Conservation (phyloP, 2,797 vertebrate species). For the Amblyopsis hoosieri region DNA sequence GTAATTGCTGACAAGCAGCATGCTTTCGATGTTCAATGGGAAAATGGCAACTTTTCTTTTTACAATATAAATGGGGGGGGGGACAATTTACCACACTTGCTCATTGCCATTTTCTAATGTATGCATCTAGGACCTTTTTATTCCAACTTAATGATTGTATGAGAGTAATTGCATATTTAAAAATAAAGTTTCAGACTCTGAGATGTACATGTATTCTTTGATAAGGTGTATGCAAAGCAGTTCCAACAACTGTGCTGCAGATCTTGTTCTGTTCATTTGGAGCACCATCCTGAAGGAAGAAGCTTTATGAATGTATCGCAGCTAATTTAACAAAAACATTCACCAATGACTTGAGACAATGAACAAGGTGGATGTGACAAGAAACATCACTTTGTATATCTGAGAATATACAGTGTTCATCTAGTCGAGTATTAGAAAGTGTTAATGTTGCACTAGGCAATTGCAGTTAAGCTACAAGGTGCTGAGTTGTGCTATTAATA, state of each 20-base stretch:
- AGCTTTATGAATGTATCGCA: too few relatives aligned
- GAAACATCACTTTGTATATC: too few relatives aligned
- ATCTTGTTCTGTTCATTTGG: too few relatives aligned
- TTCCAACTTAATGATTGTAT: conserved; percentile 71
- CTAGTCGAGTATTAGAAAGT: too few relatives aligned
- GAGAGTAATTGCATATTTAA: conserved; percentile 72
- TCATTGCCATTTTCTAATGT: conserved; percentile 63
- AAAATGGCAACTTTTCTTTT: conserved; percentile 13
- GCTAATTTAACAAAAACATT: too few relatives aligned
- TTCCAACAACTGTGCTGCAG: too few relatives aligned
- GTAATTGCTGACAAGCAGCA: conserved; percentile 55
- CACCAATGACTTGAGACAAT: too few relatives aligned
- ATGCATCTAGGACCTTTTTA: conserved; percentile 74
- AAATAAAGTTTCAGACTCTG: conserved; percentile 61
- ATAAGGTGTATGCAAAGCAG: not conserved
- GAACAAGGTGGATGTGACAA: too few relatives aligned
- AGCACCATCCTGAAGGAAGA: too few relatives aligned
- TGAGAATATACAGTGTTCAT: too few relatives aligned
- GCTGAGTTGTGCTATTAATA: conserved; percentile 15
- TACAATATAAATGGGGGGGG: conserved; percentile 19
- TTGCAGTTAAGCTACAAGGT: not conserved
- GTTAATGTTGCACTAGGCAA: conserved; percentile 7
- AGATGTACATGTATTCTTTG: not conserved
- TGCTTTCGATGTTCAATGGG: conserved; percentile 36
- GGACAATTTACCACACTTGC: conserved; percentile 39